A percentile compares a stretch with the other conserved stretches of the same genome.
These are phyloP conservation scores for Scrobipalpa costella DNA, from an alignment of 2,888 invertebrate species.

Conservation along the genomic window DNA sequence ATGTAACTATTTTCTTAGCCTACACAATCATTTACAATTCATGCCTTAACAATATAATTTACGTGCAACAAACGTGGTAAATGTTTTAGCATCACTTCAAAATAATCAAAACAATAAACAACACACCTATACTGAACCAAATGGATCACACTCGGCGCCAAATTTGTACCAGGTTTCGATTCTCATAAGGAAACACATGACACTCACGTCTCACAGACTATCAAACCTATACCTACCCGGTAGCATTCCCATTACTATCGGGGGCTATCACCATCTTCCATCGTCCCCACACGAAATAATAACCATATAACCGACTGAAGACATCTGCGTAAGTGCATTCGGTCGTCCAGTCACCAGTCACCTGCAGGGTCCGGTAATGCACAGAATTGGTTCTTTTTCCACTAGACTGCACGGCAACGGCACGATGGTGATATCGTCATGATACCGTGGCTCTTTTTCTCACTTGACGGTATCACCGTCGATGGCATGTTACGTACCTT, in stretches of 20 bases:
- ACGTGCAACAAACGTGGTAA: no score
- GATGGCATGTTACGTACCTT: no score
- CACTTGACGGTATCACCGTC: no score
- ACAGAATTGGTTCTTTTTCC: slow-evolving; percentile 30
- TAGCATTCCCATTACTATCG: slow-evolving; percentile 12
- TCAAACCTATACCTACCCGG: not conserved
- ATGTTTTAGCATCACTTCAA: no score
- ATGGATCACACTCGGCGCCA: not conserved
- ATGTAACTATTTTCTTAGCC: no score
- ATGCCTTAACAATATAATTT: no score
- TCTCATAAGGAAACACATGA: not conserved
- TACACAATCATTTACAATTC: no score
- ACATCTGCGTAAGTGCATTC: slow-evolving; percentile 58
- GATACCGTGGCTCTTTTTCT: no score
- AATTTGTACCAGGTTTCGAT: not conserved
- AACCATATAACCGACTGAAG: slow-evolving; percentile 30
- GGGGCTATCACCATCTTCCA: not conserved
- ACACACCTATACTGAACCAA: not conserved
- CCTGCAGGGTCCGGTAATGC: slow-evolving; percentile 40
- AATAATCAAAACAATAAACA: not conserved
- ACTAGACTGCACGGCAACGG: no score
- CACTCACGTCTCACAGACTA: not conserved
- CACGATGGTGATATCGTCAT: not conserved
- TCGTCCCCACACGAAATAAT: slow-evolving; percentile 36
- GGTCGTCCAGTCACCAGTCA: slow-evolving; percentile 45